A percentile compares a stretch with the other conserved stretches of the same genome.
phyloP scores from a whole-genome alignment of 2,888 invertebrate genomes.

The Liodrosophila aerea region DNA sequence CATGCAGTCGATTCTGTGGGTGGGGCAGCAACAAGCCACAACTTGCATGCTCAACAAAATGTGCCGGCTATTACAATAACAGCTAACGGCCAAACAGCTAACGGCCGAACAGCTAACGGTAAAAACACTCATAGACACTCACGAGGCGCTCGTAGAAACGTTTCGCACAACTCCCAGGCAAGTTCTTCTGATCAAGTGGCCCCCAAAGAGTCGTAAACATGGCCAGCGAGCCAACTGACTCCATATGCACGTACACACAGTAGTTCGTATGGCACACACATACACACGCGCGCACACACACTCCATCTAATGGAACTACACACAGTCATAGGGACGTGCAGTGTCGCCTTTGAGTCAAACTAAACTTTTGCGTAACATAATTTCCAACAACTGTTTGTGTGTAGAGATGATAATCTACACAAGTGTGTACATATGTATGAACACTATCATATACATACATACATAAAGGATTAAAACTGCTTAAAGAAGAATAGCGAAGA shows the following conservation, averaged over 20 bases:
- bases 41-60: constrained; percentile 37
- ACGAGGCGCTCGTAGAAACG: constrained; percentile 29
- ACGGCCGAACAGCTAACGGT: constrained; percentile 3
- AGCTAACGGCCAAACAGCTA: constrained; percentile 6
- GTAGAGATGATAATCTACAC: no score
- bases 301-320: background rate
- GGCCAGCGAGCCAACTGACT: constrained; percentile 36
- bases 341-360: constrained; percentile 57
- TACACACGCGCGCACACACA: constrained; percentile 13
- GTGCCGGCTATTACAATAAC: constrained; percentile 25
- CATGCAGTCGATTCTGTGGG: background rate
- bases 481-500: no score
- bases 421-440: no score
- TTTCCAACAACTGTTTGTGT: constrained; percentile 29
- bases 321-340: constrained; percentile 38
- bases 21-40: background rate
- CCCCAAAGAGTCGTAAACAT: constrained; percentile 75
- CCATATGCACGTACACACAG: constrained; percentile 59
- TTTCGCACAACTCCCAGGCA: constrained; percentile 60
- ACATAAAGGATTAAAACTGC: no score
- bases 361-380: constrained; percentile 50
- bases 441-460: no score
- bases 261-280: constrained; percentile 14
- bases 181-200: constrained; percentile 74
- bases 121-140: constrained; percentile 21